Conservation (phyloP, 2,797 vertebrate species). For the Lemur catta region DNA sequence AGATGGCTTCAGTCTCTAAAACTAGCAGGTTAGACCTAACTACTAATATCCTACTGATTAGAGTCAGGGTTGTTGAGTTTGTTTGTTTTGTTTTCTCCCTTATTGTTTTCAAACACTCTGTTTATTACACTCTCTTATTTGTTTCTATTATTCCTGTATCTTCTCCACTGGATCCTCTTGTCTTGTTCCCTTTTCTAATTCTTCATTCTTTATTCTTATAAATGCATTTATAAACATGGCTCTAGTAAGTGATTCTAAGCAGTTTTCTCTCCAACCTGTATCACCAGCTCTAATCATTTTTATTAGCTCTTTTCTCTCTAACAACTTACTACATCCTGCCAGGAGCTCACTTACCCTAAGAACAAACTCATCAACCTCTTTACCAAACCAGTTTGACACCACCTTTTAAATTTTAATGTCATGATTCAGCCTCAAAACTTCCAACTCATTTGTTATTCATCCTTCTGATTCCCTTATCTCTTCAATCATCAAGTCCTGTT, state of each 20-base stretch:
- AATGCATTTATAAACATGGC: background rate
- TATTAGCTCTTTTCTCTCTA: conserved; percentile 33
- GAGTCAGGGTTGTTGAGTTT: background rate
- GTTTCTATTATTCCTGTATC: background rate
- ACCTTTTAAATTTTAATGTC: conserved; percentile 46
- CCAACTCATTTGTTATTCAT: conserved; percentile 41
- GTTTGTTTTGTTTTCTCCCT: background rate
- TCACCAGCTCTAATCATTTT: conserved; percentile 44
- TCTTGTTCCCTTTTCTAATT: background rate
- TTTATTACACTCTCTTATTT: background rate
- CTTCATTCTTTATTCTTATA: background rate
- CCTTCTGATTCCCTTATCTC: conserved; percentile 45
- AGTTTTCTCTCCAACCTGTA: background rate
- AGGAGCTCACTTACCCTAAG: conserved; percentile 21
- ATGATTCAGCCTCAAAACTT: conserved; percentile 35
- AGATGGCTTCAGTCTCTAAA: background rate
- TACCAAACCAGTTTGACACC: conserved; percentile 15
- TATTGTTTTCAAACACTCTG: background rate
- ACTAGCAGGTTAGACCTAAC: background rate
- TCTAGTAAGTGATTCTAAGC: background rate
- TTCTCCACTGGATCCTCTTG: background rate
- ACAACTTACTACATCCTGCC: background rate
- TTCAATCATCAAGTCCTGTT: conserved; percentile 36
- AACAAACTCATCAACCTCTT: conserved; percentile 47
- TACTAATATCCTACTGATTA: background rate